A percentile compares a stretch with the other conserved stretches of the same genome.
Conservation (phyloP, 2,888 invertebrate genomes). For the Lottia gigantea region DNA sequence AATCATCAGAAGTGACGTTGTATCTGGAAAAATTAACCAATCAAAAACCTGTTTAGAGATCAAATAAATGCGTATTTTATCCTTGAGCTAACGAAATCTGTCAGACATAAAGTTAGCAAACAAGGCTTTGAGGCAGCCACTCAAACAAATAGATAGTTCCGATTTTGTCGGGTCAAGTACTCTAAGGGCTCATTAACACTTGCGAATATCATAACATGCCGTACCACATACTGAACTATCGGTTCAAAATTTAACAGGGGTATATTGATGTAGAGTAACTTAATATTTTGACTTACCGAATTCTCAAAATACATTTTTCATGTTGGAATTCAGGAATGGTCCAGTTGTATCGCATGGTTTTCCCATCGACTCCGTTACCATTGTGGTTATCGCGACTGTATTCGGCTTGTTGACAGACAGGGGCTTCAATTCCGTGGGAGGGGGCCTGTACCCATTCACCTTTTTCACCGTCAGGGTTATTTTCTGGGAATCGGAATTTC, state of each 20-base stretch:
- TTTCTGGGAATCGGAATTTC: constrained; percentile 41
- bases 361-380: constrained; percentile 63
- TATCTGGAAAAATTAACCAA: constrained; percentile 47
- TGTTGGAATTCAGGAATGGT: constrained; percentile 60
- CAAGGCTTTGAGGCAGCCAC: no score
- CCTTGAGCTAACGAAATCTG: no score
- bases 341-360: constrained; percentile 64
- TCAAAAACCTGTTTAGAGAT: no score
- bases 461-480: constrained; percentile 35
- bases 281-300: constrained; percentile 47
- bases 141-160: no score
- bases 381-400: constrained; percentile 67
- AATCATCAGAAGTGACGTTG: constrained; percentile 66
- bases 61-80: no score
- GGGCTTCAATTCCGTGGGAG: constrained; percentile 59
- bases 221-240: no score
- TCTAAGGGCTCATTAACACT: no score
- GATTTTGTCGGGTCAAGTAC: no score
- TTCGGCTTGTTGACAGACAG: constrained; percentile 65
- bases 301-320: constrained; percentile 62
- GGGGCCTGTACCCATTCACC: constrained; percentile 59
- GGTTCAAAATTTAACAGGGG: no score
- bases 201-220: no score
- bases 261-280: no score
- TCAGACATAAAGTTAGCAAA: no score